Evolutionary conservation across 2,888 invertebrate species (phyloP), one percentile per base, ranked within the genome.

Genomic region (Anaspis maculata): DNA sequence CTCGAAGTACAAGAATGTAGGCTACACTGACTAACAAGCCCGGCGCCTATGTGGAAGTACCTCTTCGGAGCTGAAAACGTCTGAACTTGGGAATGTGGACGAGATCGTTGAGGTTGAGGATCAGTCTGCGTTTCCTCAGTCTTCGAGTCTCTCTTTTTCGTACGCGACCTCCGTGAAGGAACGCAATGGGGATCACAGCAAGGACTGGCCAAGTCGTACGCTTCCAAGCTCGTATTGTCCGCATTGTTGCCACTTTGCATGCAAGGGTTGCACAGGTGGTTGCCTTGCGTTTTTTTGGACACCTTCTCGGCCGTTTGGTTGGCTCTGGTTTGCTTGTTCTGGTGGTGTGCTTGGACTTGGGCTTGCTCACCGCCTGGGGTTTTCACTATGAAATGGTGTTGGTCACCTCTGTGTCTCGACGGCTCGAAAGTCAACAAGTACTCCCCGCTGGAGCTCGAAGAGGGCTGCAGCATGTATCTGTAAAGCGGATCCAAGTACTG

Each of bases 151-250:
- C 62, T 53, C 39, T 62, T 64, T 26, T 72, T 70, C 37, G 76
- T 74, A 30, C 77, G 74, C 15, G 3, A 6, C 28, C 70, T 57
- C 10, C 59, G 66, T 32, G 77, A 77, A 3, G 88, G 87, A 28
- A 88, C 85, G 57, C 87, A 89, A 48, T 86, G 83, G 0, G 87
- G 83, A 59, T 87, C 85, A 59, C 88, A 88, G 56, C 88, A 88
- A 0, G 87, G 85, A 56, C 86, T 85, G 1, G 88, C 88, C 28
- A 88, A 67, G 57, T 88, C 88, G 49, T 89, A 89, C 3, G 87
- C 88, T 59, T 88, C 88, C 32, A 88, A 68, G 52, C 86, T 88
- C 26, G 80, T 80, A 37, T 80, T 81, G 48, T 85, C 87, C 48
- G 74, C 76, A 55, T 74, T 75, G 30, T 51, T 58, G 34, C 69